Conservation (phyloP, 2,113 vertebrate species). For the Cryptomyrus ogoouensis region DNA sequence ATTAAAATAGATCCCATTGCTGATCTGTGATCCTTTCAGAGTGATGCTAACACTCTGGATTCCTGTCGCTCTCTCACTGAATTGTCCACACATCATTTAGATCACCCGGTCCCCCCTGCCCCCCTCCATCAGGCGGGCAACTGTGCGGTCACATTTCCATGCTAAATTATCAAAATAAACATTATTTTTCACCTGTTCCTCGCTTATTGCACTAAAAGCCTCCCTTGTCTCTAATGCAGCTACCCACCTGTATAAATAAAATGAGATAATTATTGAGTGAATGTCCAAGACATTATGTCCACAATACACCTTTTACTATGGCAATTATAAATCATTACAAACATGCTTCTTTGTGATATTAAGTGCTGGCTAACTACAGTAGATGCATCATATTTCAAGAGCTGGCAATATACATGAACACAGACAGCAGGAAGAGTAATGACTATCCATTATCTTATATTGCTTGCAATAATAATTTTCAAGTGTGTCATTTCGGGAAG, state of each 20-base stretch:
- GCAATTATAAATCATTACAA: constrained; percentile 62
- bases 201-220: not conserved
- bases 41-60: constrained; percentile 48
- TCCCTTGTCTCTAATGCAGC: constrained; percentile 43
- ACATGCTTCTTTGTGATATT: constrained; percentile 59
- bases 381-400: constrained; percentile 68
- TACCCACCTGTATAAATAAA: constrained; percentile 63
- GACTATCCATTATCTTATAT: constrained; percentile 67
- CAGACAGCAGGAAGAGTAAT: constrained; percentile 56
- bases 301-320: constrained; percentile 48
- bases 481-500: constrained; percentile 67
- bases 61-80: constrained; percentile 26
- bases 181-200: constrained; percentile 10
- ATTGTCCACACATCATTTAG: constrained; percentile 31
- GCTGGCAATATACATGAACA: constrained; percentile 44
- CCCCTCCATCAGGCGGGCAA: not conserved
- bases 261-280: constrained; percentile 68
- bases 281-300: constrained; percentile 45
- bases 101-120: not conserved
- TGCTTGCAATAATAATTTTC: constrained; percentile 59
- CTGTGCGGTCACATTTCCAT: not conserved
- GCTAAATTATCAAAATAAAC: constrained; percentile 4
- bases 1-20: constrained; percentile 63
- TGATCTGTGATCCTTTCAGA: constrained; percentile 53
- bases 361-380: constrained; percentile 63